Base-by-base conservation (phyloP, 2,888 invertebrate genomes). In the Lomographa bimaculata region DNA sequence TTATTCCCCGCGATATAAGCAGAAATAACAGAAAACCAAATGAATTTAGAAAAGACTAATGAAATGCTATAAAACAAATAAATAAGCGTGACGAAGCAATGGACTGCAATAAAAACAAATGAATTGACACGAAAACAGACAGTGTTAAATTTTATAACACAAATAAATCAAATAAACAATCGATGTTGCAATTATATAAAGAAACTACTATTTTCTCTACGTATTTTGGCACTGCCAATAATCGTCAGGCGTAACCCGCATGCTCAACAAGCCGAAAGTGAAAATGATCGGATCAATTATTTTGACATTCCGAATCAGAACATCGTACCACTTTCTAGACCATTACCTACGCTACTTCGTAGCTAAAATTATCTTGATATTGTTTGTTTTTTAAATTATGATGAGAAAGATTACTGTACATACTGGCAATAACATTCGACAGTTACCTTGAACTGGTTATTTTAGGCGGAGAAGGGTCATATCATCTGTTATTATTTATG, bases 301-400 rank as follows among this genome's bases (percentile, higher is more conserved):
- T 41, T 47, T 27, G 34, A 45, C 46, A 40, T 37, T 34, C 23
- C 32, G 33, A 48, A 46, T 45, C 21, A 17, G 33, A 24, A 21
- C 44, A 38, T 41, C 23, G 45, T 38, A 24, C 46, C 54, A 54
- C 54, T 54, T 50, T 53, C 46, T 23, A 40, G 23, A 7, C 23
- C 17, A 43, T 48, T 43, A 37, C 16, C n/a, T n/a, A n/a, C n/a
- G 24, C 25, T 34, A 39, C 5, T 28, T 37, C 16, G 20, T 6
- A 1, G 17, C 5, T 16, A 6, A 42, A 41, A 32, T 36, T 34
- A 40, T 8, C 25, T 39, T 7, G 30, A 9, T 32, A 19, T 8
- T 32, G 11, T 26, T 17, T 20, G 6, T 27, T 32, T 5, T 20
- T n/a, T n/a, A 27, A 28, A 25, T 30, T 25, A 38, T 25, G 25